phyloP scores from a whole-genome alignment of 2,888 invertebrate genomes.

The Diabrotica balteata region DNA sequence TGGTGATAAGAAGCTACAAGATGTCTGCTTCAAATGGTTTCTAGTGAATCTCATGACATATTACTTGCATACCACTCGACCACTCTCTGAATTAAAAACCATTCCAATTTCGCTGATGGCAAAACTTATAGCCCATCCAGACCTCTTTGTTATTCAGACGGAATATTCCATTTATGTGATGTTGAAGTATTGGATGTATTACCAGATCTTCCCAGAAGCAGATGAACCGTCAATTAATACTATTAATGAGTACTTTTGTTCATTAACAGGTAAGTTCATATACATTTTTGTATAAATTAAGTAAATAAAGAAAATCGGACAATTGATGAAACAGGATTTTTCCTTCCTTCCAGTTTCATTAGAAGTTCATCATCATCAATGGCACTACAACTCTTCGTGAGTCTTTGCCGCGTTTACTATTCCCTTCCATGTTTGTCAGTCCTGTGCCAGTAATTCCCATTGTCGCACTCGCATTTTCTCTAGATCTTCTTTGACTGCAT shows the following conservation, averaged over 20 bases:
- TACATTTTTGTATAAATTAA: too few species aligned
- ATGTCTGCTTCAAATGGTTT: slow-evolving; percentile 73
- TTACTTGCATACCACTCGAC: slow-evolving; percentile 60
- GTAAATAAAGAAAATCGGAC: too few species aligned
- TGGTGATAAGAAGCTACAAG: slow-evolving; percentile 69
- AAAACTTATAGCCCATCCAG: slow-evolving; percentile 68
- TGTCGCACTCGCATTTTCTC: too few species aligned
- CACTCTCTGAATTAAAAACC: slow-evolving; percentile 66
- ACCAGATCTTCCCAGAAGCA: slow-evolving; percentile 60
- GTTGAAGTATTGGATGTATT: slow-evolving; percentile 73
- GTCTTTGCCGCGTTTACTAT: too few species aligned
- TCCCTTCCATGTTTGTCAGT: too few species aligned
- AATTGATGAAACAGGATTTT: too few species aligned
- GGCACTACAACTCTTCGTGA: too few species aligned
- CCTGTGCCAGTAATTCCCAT: too few species aligned
- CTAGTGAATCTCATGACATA: slow-evolving; percentile 72
- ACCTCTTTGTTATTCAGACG: slow-evolving; percentile 78
- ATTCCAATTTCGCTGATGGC: slow-evolving; percentile 73
- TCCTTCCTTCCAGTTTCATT: too few species aligned
- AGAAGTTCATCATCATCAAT: too few species aligned
- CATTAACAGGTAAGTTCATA: slow-evolving; percentile 52
- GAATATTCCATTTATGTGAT: slow-evolving; percentile 79
- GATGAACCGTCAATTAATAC: slow-evolving; percentile 48
- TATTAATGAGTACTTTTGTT: slow-evolving; percentile 59
- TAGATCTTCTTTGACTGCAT: too few species aligned